Conservation (phyloP, 2,797 vertebrate genomes). For the Lophius americanus region DNA sequence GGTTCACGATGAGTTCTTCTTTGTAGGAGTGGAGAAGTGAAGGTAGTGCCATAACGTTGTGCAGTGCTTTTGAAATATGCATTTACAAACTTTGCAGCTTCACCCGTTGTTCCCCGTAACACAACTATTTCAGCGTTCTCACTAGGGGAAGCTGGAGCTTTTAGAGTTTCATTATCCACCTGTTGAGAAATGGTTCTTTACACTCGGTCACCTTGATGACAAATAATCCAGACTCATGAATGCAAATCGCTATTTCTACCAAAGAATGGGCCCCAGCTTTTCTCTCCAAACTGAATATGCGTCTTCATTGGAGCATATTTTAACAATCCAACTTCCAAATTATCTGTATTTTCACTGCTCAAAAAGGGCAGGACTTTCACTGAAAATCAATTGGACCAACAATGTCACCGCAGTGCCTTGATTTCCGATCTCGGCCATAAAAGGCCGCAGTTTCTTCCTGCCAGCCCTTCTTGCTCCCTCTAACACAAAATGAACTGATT, state of each 20-base stretch:
- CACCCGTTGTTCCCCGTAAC: not conserved
- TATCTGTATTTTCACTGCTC: slow-evolving; percentile 6
- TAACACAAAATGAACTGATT: slow-evolving; percentile 46
- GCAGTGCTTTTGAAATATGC: not conserved
- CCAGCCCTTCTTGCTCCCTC: slow-evolving; percentile 14
- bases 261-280: not conserved
- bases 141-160: not conserved
- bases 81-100: not conserved
- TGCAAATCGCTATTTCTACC: not conserved
- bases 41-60: not conserved
- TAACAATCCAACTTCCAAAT: not conserved
- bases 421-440: slow-evolving; percentile 56
- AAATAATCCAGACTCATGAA: not conserved
- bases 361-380: slow-evolving; percentile 23
- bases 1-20: slow-evolving; percentile 9
- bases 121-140: not conserved
- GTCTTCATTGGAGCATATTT: too few relatives aligned
- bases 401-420: slow-evolving; percentile 62
- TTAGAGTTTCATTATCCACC: slow-evolving; percentile 6
- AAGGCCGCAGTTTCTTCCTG: slow-evolving; percentile 33
- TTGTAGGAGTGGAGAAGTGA: not conserved
- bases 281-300: too few relatives aligned
- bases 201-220: slow-evolving; percentile 7
- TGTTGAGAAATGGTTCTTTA: slow-evolving; percentile 7
- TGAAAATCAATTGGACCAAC: slow-evolving; percentile 39